Percentiles rank a stretch among this genome's conserved stretches.
These are phyloP conservation scores for Nomada ferruginata DNA, from an alignment of 2,888 invertebrate species.

Conservation along the genomic window DNA sequence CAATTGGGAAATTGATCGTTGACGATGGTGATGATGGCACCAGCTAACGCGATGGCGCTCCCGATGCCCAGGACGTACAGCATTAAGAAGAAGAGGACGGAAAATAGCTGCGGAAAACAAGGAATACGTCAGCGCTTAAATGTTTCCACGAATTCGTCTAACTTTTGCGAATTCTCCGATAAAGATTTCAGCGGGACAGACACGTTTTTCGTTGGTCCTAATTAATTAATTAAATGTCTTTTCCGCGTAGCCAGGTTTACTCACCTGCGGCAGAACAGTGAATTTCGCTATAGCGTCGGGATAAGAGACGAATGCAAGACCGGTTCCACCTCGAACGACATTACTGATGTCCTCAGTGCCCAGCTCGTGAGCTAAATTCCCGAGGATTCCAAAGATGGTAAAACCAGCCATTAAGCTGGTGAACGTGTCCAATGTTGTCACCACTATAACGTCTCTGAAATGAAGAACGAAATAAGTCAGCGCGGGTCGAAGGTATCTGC, in stretches of 20 bases:
- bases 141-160: neutral
- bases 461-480: neutral
- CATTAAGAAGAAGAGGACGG: conserved; percentile 86
- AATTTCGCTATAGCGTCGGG: conserved; percentile 94
- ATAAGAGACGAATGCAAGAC: conserved; percentile 93
- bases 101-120: conserved; percentile 81
- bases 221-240: neutral
- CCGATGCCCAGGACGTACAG: conserved; percentile 85
- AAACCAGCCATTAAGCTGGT: conserved; percentile 93
- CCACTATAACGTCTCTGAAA: conserved; percentile 89
- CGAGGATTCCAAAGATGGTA: conserved; percentile 93
- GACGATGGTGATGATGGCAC: conserved; percentile 83
- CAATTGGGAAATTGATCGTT: conserved; percentile 84
- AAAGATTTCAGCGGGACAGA: neutral
- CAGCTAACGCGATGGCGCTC: conserved; percentile 83
- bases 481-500: too few species aligned
- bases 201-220: neutral
- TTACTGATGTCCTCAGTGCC: conserved; percentile 87
- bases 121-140: neutral
- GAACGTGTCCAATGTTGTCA: conserved; percentile 92
- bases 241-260: neutral
- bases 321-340: conserved; percentile 91
- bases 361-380: conserved; percentile 90
- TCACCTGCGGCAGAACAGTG: conserved; percentile 86
- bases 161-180: conserved; percentile 49